Evolutionary conservation across 2,888 invertebrate species (phyloP), one percentile per base, ranked within the genome.

Genomic region (Caradrina kadenii): DNA sequence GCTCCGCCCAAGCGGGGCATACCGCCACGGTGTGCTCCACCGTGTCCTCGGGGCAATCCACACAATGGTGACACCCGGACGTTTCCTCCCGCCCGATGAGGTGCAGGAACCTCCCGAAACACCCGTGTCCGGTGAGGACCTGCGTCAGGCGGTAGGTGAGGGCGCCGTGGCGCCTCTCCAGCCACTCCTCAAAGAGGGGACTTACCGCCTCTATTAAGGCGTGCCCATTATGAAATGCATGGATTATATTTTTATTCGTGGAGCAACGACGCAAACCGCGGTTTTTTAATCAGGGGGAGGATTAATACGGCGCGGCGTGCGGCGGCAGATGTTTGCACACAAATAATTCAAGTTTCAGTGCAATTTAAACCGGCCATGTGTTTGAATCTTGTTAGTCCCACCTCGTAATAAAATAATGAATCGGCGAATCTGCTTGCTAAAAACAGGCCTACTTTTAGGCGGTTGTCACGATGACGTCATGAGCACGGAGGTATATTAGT

Each of bases 321-420:
- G 54, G 65, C 60, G 58, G 68, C 59, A 54, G 67, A 70, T 68
- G 63, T 74, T 73, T 69, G 69, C 70, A 70, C 73, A 66, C 48
- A 80, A 84, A 87, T 83, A 80, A 84, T 69, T 55, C 79, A 87
- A 86, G 82, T 87, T 87, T 52, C 48, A 17, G 58, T 39, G 73
- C 75, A 69, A 86, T 79, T 82, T 69, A 76, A 82, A 83, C 65
- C 63, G 58, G 63, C 59, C 68, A 66, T 67, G 68, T 74, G 73
- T 65, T 84, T 69, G 83, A 80, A 83, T 76, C 83, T 81, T 77
- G 70, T 82, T 83, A 80, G 79, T 78, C 80, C 64, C 70, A 86
- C 85, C 88, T 87, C 83, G 85, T 87, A 84, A 87, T 85, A 85
- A 85, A 87, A 81, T 80, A 83, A 86, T 87, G 84, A 83, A 79